Evolutionary conservation across 2,797 vertebrate species (phyloP).

Genomic region (Rhinophrynus dorsalis): DNA sequence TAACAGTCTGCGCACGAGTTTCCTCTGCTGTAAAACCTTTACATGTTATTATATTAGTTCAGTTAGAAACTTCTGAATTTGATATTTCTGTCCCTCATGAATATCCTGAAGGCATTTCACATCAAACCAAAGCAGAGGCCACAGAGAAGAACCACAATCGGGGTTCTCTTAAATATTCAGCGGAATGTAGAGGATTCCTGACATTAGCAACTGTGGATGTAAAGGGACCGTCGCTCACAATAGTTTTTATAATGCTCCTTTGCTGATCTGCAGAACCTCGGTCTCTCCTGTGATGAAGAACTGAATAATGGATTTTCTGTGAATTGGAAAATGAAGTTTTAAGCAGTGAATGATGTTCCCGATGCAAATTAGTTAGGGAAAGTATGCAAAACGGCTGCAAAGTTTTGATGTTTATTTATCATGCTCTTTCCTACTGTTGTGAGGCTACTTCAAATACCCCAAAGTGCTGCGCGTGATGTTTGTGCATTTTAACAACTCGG

Average conservation of each 20-base stretch:
- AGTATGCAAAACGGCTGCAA: too few relatives aligned
- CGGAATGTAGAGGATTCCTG: neutral
- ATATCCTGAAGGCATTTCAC: constrained; percentile 35
- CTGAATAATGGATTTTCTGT: neutral
- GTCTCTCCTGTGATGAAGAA: neutral
- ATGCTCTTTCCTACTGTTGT: too few relatives aligned
- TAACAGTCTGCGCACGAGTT: constrained; percentile 37
- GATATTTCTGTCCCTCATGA: constrained; percentile 28
- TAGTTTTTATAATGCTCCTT: too few relatives aligned
- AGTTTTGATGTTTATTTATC: neutral
- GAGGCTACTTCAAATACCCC: too few relatives aligned
- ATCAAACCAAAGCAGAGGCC: constrained; percentile 7
- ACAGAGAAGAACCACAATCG: neutral
- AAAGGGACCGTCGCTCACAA: too few relatives aligned
- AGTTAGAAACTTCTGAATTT: constrained; percentile 50
- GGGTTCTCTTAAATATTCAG: neutral
- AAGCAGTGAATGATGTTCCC: neutral
- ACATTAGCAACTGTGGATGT: neutral
- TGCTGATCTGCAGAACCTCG: neutral
- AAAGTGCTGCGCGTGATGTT: too few relatives aligned
- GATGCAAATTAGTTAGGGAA: neutral
- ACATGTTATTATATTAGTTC: constrained; percentile 40
- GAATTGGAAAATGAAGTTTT: neutral
- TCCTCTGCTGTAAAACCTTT: constrained; percentile 34
- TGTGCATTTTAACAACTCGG: too few relatives aligned